phyloP scores from a whole-genome alignment of 92 coral and sea anemone genomes.

The Zoanthus sociatus region DNA sequence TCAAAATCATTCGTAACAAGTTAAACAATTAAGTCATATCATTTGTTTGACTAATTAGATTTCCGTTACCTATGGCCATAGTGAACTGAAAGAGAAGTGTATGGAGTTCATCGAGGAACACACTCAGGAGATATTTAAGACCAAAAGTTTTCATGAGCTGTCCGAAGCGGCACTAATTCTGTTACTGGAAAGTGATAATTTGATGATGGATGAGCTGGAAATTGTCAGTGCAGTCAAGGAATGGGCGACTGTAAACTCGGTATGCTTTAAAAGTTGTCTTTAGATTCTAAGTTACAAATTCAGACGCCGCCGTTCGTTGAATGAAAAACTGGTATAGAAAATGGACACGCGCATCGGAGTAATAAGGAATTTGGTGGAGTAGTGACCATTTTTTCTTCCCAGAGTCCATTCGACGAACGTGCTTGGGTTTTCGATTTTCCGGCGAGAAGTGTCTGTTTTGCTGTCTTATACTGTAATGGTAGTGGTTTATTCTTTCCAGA shows the following conservation, averaged over 20 bases:
- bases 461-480: neutral
- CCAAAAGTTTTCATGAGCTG: conserved; percentile 93
- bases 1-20: too few relatives aligned
- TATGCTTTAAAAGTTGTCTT: conserved; percentile 24
- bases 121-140: conserved; percentile 86
- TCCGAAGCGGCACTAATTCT: conserved; percentile 81
- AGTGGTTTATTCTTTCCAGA: conserved; percentile 47
- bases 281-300: neutral
- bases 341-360: too few relatives aligned
- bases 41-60: conserved; percentile 55
- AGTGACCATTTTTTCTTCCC: too few relatives aligned
- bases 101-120: conserved; percentile 84
- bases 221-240: conserved; percentile 87
- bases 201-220: conserved; percentile 92
- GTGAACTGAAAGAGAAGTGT: conserved; percentile 84
- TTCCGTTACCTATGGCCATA: conserved; percentile 91
- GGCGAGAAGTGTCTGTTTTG: neutral
- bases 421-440: too few relatives aligned
- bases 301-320: neutral
- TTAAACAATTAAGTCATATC: too few relatives aligned
- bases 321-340: too few relatives aligned
- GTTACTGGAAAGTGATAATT: conserved; percentile 83
- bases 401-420: too few relatives aligned
- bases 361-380: too few relatives aligned
- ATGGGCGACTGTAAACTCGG: conserved; percentile 99